phyloP scores from a whole-genome alignment of 2,888 invertebrate species.

The Drosophila affinis region DNA sequence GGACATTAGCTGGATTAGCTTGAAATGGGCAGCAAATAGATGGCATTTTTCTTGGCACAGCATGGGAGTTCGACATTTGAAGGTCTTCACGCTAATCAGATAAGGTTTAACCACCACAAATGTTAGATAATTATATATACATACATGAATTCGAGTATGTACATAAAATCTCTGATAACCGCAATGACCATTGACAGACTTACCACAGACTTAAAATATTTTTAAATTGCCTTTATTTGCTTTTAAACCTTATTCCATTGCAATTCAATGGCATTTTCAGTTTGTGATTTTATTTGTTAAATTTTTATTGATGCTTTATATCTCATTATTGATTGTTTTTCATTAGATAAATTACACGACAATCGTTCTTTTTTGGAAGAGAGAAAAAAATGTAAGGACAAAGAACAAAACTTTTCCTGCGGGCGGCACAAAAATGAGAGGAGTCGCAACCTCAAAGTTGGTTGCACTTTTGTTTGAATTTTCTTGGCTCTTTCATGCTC shows the following conservation, averaged over 20 bases:
- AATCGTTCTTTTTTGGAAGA: constrained; percentile 15
- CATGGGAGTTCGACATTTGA: not conserved
- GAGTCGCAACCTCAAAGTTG: constrained; percentile 59
- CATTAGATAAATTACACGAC: constrained; percentile 3
- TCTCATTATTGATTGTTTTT: not conserved
- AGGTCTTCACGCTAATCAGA: not conserved
- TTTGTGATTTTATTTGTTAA: not conserved
- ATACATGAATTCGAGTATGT: not conserved
- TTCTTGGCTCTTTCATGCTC: constrained; percentile 64
- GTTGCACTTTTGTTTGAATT: constrained; percentile 75
- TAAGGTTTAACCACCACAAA: not conserved
- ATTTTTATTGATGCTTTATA: constrained; percentile 1
- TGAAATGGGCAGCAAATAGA: not conserved
- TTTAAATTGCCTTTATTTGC: constrained; percentile 35
- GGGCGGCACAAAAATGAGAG: constrained; percentile 24
- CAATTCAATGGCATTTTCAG: constrained; percentile 6
- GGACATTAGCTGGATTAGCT: constrained; percentile 5
- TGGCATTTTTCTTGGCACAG: not conserved
- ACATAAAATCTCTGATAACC: constrained; percentile 8
- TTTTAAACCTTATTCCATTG: constrained; percentile 29
- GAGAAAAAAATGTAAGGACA: constrained; percentile 15
- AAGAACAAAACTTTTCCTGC: constrained; percentile 31
- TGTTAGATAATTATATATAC: not conserved
- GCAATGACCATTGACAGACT: constrained; percentile 7
- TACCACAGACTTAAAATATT: constrained; percentile 25